Evolutionary conservation across 2,888 invertebrate species (phyloP), one percentile per base, ranked within the genome.

Genomic region (Nyleta sp.): DNA sequence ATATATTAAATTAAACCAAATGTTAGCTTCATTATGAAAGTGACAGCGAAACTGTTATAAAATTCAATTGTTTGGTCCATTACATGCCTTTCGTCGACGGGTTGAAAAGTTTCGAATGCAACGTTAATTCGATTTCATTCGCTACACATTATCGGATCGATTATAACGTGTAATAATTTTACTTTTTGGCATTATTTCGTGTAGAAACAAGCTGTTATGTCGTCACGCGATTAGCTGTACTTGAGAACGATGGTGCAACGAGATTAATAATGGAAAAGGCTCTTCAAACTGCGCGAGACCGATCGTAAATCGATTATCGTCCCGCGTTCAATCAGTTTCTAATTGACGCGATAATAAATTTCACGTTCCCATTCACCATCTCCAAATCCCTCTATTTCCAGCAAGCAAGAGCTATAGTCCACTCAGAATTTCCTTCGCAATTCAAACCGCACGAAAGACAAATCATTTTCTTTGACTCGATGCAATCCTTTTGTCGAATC

Each of bases 331-430:
- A 87, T 87, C 87, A 87, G 86, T 87, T 86, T 86, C 87, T 87
- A 87, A 87, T 87, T 87, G 85, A 87, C 84, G 83, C 83, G 84
- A 85, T 87, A 83, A 87, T 87, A 86, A 87, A 87, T 87, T 87
- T 85, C 81, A 80, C 81, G 79, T 50, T 70, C 55, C 67, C 42
- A 42, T 60, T 72, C 67, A 70, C 48, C 52, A 59, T 74, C 59
- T 60, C 53, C 44, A 67, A 74, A 67, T 74, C 73, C 76, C 60
- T 80, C 78, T 74, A 73, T 78, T 75, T 70, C 31, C 65, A 68
- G 67, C 17, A 28, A 44, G 46, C 17, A n/a, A 50, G 50, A 31
- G 67, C 68, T 50, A 57, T 64, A 72, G 62, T 68, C 59, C 75
- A 53, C 68, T 71, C 62, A 31, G 60, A 74, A 70, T 74, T 77